A percentile compares a stretch with the other conserved stretches of the same genome.
These are phyloP conservation scores for Lamellibrachia columna DNA, from an alignment of 2,888 invertebrate species.

Conservation along the genomic window DNA sequence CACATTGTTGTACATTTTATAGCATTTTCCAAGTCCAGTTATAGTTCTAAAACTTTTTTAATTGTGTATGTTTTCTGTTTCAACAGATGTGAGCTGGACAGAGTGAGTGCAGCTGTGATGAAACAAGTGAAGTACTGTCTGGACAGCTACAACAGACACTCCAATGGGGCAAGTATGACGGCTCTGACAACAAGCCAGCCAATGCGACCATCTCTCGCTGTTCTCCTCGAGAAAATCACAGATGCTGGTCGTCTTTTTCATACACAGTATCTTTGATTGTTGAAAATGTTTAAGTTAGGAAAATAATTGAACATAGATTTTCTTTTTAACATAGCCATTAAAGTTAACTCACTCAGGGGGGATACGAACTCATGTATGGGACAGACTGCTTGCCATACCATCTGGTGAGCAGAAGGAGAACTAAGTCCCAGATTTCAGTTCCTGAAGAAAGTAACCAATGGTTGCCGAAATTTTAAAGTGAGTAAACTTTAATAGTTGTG, in stretches of 20 bases:
- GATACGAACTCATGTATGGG: no score
- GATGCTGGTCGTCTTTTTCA: neutral
- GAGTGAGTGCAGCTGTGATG: neutral
- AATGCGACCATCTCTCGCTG: neutral
- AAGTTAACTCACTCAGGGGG: no score
- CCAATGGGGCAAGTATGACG: neutral
- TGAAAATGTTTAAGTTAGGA: neutral
- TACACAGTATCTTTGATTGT: conserved; percentile 16
- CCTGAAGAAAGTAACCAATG: no score
- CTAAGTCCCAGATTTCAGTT: no score
- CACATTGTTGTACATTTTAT: neutral
- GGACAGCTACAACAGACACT: neutral
- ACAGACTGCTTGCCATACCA: no score
- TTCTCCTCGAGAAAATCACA: neutral
- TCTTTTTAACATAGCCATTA: no score
- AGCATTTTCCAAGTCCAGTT: neutral
- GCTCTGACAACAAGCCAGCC: neutral
- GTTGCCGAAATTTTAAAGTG: no score
- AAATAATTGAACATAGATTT: no score
- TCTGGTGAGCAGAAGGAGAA: no score
- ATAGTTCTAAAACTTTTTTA: neutral
- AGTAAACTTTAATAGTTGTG: no score
- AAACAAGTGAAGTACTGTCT: conserved; percentile 5
- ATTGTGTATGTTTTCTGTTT: neutral
- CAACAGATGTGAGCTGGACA: neutral